Percentiles rank a stretch among this genome's conserved stretches.
Evolutionary conservation across 2,113 vertebrate genomes (phyloP).

Genomic region (Odontophorus gujanensis): DNA sequence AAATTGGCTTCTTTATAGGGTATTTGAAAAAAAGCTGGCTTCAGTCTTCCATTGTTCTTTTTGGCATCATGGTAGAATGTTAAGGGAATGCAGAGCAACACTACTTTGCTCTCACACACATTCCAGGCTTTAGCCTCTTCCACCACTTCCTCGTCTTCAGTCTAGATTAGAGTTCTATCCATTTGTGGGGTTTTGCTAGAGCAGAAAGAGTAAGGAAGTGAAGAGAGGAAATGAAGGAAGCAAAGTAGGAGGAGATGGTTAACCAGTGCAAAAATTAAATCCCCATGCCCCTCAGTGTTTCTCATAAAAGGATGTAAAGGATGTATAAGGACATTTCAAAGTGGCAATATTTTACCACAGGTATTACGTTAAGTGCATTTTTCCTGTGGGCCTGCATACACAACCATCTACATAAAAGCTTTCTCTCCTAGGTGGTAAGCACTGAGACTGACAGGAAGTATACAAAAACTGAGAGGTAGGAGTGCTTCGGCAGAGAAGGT

Average conservation of each 20-base stretch:
- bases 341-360: not conserved
- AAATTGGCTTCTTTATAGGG: not conserved
- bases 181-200: fast-evolving
- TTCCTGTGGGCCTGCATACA: not conserved
- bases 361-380: not conserved
- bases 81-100: not conserved
- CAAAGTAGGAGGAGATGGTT: not conserved
- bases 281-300: fast-evolving
- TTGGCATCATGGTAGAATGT: not conserved
- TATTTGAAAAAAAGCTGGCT: not conserved
- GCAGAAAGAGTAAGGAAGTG: fast-evolving
- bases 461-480: not conserved
- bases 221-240: not conserved
- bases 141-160: not conserved
- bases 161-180: not conserved
- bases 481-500: not conserved
- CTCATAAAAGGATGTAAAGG: not conserved
- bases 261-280: not conserved
- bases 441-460: not conserved
- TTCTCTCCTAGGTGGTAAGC: not conserved
- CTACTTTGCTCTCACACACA: not conserved
- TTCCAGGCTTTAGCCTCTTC: not conserved
- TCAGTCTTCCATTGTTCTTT: not conserved
- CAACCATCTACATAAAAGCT: not conserved
- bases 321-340: not conserved